Evolutionary conservation across 2,888 invertebrate genomes (phyloP), one percentile per base, ranked within the genome.

Genomic region (Deilephila porcellus): DNA sequence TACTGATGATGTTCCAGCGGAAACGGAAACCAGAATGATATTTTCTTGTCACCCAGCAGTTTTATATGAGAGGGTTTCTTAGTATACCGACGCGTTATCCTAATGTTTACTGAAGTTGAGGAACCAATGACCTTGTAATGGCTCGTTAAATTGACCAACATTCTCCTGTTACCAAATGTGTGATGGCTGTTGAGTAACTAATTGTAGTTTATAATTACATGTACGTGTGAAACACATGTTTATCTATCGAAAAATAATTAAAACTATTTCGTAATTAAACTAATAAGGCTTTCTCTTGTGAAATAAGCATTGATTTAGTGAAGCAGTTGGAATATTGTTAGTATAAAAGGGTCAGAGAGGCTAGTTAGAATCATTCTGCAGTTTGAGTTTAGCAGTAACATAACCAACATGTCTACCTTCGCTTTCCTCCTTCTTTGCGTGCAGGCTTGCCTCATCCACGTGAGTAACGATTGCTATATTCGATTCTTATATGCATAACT

Each of bases 341-440:
- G 52, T 67, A 73, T 73, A 73, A 67, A 73, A 73, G 29, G 37
- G 29, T n/a, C n/a, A 19, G 20, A n/a, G 4, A 37, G 25, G 3
- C 19, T 34, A 8, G 25, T 25, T 37, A 6, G 25, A 25, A 29
- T 59, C 59, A 73, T 67, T 73, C 67, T 70, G 37, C 11, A 45
- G 52, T 76, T 37, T 74, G 56, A 59, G 53, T 25, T 19, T 74
- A 62, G 73, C 74, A 75, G 74, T 37, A 76, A 76, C 62, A 72
- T 4, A 70, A 74, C 75, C 75, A 76, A 77, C 45, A 79, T 79
- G 78, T 73, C 74, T 71, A 71, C 78, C 73, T 75, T 78, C 60
- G 75, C 77, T 34, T 17, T 79, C 59, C 62, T 82, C 19, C 71
- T 82, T 34, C 73, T 82, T 72, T 81, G 80, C 78, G 73, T 80